Conservation (phyloP, 2,113 vertebrate genomes). For the Rhea americana region DNA sequence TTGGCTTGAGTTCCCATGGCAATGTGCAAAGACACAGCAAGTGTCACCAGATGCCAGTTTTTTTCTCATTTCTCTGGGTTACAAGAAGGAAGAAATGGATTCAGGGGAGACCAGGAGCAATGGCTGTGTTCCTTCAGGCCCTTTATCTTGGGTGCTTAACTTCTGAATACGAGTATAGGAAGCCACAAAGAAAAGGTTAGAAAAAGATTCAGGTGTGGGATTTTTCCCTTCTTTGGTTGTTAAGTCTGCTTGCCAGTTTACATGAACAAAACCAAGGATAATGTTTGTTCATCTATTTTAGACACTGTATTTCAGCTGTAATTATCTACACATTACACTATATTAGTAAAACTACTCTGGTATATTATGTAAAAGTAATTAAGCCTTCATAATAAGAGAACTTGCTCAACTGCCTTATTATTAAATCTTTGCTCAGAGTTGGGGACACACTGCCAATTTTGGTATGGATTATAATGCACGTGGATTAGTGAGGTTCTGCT, state of each 20-base stretch:
- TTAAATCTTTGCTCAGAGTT: conserved; percentile 27
- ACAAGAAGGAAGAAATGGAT: background rate
- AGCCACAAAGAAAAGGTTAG: background rate
- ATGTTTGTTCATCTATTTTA: conserved; percentile 36
- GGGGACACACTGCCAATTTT: conserved; percentile 17
- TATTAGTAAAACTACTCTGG: conserved; percentile 35
- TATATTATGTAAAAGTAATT: conserved; percentile 22
- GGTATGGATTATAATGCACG: background rate
- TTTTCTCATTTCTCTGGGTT: background rate
- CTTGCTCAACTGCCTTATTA: conserved; percentile 15
- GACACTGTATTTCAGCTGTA: conserved; percentile 3
- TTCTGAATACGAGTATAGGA: background rate
- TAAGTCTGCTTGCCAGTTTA: background rate
- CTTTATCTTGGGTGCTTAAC: background rate
- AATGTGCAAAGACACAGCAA: background rate
- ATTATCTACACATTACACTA: conserved; percentile 29
- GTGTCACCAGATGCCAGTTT: background rate
- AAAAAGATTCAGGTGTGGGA: background rate
- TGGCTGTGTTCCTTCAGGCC: background rate
- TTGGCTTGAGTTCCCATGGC: background rate
- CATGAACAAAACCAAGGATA: background rate
- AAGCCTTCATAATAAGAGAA: conserved; percentile 26
- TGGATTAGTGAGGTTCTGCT: conserved; percentile 47
- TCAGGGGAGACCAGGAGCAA: background rate
- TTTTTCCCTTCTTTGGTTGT: background rate